Base-by-base conservation (phyloP, 2,113 vertebrate genomes). In the Lontra canadensis region DNA sequence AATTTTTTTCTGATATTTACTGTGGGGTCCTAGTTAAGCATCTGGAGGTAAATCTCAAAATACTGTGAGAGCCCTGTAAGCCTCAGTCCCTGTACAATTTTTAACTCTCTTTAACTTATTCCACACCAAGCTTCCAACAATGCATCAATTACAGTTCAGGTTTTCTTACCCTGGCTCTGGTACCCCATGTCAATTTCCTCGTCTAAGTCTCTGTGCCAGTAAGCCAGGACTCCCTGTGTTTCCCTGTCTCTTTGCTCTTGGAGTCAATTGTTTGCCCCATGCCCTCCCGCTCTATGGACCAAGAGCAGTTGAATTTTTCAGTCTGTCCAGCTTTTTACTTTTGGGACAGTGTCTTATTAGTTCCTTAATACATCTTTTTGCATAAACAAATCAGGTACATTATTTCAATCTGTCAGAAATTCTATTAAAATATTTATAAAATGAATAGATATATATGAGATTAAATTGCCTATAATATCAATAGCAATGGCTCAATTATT, bases 361-460 rank as follows among this genome's bases (percentile, higher is more conserved):
- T 63, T 21, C 29, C 18, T 13, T 39, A 98, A 98, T 98, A 98
- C 98, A 98, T 98, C 97, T 97, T 98, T 98, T 98, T 98, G 97
- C 98, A 98, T 96, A 98, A 98, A 97, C 52, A 76, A 87, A 34
- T 44, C 26, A 11, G 8, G 2, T 21, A 55, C 6, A 63, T 23
- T 65, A 65, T 65, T 82, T 59, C 17, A 81, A 65, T 55, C 31
- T 26, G 1, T 65, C 44, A 88, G 42, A 92, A 36, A 29, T 83
- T 74, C 23, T 31, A 76, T 88, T 79, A 79, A 90, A 61, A 21
- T 61, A 26, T 57, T 59, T 84, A 34, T 59, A 26, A 74, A 69
- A 2, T 74, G 13, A 34, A 26, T 65, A 95, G 42, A 34, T 42
- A 31, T 59, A 26, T 59, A 34, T 36, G 49, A 17, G 15, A 49